These are phyloP conservation scores for Andricus grossulariae DNA, from an alignment of 1,140 invertebrate genomes.

Conservation along the genomic window DNA sequence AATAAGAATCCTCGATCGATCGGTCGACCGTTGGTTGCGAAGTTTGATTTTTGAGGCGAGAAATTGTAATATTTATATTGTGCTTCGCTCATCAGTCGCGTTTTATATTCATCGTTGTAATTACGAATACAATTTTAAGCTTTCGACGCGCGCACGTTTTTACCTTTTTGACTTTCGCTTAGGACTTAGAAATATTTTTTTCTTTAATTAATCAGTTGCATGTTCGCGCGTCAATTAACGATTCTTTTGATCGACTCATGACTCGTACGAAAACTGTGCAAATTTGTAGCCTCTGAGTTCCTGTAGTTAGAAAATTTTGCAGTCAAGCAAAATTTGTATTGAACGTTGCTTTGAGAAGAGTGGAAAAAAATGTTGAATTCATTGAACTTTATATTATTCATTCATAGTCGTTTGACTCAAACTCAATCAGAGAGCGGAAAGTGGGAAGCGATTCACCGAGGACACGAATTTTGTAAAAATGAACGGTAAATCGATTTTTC, in stretches of 20 bases:
- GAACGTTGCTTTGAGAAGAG: background rate
- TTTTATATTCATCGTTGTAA: constrained; percentile 21
- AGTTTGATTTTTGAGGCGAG: background rate
- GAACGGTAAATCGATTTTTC: constrained; percentile 9
- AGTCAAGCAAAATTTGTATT: constrained; percentile 6
- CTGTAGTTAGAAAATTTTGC: background rate
- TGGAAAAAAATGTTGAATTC: background rate
- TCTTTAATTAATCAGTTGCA: constrained; percentile 6
- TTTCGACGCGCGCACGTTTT: background rate
- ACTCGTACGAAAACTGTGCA: background rate
- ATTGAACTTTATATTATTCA: constrained; percentile 14
- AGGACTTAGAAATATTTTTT: background rate
- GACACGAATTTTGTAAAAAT: background rate
- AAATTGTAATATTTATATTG: background rate
- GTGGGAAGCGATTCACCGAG: background rate
- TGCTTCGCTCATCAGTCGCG: constrained; percentile 19
- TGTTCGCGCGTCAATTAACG: constrained; percentile 14
- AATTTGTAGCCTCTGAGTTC: background rate
- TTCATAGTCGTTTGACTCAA: background rate
- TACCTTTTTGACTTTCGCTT: constrained; percentile 4
- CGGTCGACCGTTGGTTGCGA: background rate
- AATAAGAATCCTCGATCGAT: constrained; percentile 8
- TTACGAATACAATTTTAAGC: background rate
- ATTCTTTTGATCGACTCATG: too few relatives aligned
- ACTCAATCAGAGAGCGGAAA: background rate